A percentile compares a stretch with the other conserved stretches of the same genome.
Evolutionary conservation across 2,888 invertebrate species (phyloP).

Genomic region (Tanytarsus gracilentus): DNA sequence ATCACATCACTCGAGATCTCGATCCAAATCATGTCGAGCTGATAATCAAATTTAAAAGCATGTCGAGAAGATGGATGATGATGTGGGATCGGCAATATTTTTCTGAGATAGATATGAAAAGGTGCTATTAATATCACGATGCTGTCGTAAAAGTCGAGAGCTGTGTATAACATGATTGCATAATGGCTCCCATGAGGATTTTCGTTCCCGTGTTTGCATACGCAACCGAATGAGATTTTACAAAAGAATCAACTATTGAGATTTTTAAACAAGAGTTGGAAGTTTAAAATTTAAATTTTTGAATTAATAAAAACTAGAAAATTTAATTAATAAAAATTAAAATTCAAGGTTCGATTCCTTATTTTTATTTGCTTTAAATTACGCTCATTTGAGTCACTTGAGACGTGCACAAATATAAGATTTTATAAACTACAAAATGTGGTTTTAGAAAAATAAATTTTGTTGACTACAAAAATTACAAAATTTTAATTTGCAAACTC

Average conservation of each 20-base stretch:
- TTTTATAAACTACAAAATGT: conserved; percentile 1
- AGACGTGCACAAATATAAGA: too few species aligned
- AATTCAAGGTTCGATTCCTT: too few species aligned
- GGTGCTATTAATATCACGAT: conserved; percentile 22
- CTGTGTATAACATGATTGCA: conserved; percentile 4
- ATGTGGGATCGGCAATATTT: neutral
- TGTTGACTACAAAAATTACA: neutral
- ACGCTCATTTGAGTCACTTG: too few species aligned
- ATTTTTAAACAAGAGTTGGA: too few species aligned
- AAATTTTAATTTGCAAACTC: conserved; percentile 13
- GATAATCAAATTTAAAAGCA: neutral
- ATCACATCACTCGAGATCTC: neutral
- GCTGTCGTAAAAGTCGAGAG: neutral
- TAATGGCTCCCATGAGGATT: conserved; percentile 18
- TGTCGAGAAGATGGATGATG: neutral
- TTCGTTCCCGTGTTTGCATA: too few species aligned
- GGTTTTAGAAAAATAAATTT: neutral
- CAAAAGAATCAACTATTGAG: too few species aligned
- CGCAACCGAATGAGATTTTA: neutral
- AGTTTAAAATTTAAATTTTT: too few species aligned
- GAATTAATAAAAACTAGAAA: too few species aligned
- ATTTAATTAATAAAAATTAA: too few species aligned
- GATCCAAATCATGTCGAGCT: neutral
- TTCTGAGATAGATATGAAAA: neutral
- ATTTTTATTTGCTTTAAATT: too few species aligned